Base-by-base conservation (phyloP, 2,113 vertebrate species). In the Oncorhynchus gorbuscha region DNA sequence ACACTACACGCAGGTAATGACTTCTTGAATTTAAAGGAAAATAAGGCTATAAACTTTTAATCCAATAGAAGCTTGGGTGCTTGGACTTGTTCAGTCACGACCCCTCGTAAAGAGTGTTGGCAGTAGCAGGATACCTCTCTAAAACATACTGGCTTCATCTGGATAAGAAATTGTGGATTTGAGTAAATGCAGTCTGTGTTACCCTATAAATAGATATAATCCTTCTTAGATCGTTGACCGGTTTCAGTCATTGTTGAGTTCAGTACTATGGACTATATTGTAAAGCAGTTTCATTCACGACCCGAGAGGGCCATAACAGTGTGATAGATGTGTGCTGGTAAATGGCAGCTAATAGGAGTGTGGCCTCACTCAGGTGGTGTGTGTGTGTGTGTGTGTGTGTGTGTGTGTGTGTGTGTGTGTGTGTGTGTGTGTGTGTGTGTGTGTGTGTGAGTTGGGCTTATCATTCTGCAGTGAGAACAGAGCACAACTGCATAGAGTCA, bases 61-160 rank as follows among this genome's bases (percentile, higher is more conserved):
- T 80, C 71, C 75, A 83, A 74, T 71, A 65, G 72, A 61, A 85
- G 65, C 35, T 51, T 51, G 22, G 9, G 1, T n/a, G 64, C 68
- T 70, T 70, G 35, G 18, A 58, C 18, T 18, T 69, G 22, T 48
- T 6, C 62, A 58, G 20, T 18, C 30, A 14, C 48, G 12, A 22
- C 72, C 70, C 70, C 70, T 83, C 73, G 81, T 88, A 85, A 77
- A 62, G 79, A 85, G 83, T 84, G 80, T 45, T 82, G 81, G 68
- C 82, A 71, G 72, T 61, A 68, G 79, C 3, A 28, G 62, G 35
- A 16, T 39, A 39, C 32, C 67, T 45, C 18, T 64, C 5, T 58
- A 58, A 58, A 58, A 18, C 51, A 58, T 18, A 58, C 51, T 18
- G 13, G 12, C 18, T 58, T 58, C 12, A 18, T 18, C 51, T 58